A percentile compares a stretch with the other conserved stretches of the same genome.
phyloP scores from a whole-genome alignment of 2,888 invertebrate species.

The Eilema depressum region DNA sequence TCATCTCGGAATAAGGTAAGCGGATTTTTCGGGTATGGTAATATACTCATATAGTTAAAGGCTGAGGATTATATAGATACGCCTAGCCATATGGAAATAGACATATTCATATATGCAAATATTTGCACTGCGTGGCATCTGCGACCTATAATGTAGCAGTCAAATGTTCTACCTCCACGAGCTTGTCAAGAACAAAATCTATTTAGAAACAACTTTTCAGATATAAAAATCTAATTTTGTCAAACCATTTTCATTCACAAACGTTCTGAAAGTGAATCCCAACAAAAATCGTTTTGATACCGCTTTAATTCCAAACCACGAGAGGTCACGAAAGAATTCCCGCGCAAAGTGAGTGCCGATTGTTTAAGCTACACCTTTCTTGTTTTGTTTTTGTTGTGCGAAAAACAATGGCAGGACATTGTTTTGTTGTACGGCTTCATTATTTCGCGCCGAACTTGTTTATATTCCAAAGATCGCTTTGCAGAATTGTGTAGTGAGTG shows the following conservation, averaged over 20 bases:
- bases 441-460: constrained; percentile 10
- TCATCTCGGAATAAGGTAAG: too few relatives aligned
- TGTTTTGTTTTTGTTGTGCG: constrained; percentile 14
- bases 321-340: constrained; percentile 8
- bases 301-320: constrained; percentile 5
- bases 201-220: neutral
- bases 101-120: too few relatives aligned
- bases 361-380: constrained; percentile 19
- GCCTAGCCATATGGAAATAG: too few relatives aligned
- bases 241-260: neutral
- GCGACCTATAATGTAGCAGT: too few relatives aligned
- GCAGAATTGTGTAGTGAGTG: neutral
- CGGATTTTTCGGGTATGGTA: too few relatives aligned
- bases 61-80: too few relatives aligned
- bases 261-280: constrained; percentile 2
- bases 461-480: constrained; percentile 4
- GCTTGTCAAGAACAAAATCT: neutral
- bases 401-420: constrained; percentile 16
- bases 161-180: too few relatives aligned
- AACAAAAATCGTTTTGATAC: constrained; percentile 10
- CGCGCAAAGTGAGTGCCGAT: constrained; percentile 13
- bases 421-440: constrained; percentile 8
- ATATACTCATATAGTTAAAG: too few relatives aligned
- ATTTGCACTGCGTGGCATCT: too few relatives aligned
- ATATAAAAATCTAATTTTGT: neutral